Evolutionary conservation across 2,113 vertebrate genomes (phyloP), one percentile per base, ranked within the genome.

Genomic region (Zapus hudsonius): DNA sequence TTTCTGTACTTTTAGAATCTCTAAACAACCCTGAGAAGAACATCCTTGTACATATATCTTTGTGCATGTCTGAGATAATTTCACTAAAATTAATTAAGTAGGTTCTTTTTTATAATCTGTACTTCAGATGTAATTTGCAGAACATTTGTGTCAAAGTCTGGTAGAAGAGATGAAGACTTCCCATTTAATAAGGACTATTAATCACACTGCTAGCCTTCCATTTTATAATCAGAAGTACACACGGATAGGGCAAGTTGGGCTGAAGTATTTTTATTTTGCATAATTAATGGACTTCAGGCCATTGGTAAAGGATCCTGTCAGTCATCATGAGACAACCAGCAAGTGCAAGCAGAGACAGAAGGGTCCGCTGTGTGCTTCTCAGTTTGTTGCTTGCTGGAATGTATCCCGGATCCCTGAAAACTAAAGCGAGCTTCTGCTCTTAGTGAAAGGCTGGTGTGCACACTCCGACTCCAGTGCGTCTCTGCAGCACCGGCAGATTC

Each of bases 201-300:
- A 95, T 96, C 82, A 94, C 31, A 69, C 31, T 29, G 57, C 36
- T 64, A 79, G 67, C 52, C 59, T 92, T 86, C 55, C 85, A 90
- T 81, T 94, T 87, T 79, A 94, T 88, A 92, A 94, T 92, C 84
- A 95, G 75, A 95, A 94, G 75, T 79, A 75, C 23, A 67, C 27
- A 55, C 74, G 7, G 64, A 55, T 78, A 94, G 44, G 89, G 79
- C 42, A 66, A 92, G 52, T 89, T 91, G 20, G 91, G 61, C 72
- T 87, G 64, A 94, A 96, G 42, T 79, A 94, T 94, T 96, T 97
- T 94, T 93, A 89, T 95, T 92, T 96, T 94, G 87, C 87, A 57
- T 92, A 70, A 94, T 94, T 96, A 91, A 91, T 91, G 74, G 81
- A 89, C 76, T 67, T 63, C 59, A 47, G 84, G 84, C 57, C 76